Evolutionary conservation across 2,797 vertebrate species (phyloP).

Genomic region (Oreochromis grahami): DNA sequence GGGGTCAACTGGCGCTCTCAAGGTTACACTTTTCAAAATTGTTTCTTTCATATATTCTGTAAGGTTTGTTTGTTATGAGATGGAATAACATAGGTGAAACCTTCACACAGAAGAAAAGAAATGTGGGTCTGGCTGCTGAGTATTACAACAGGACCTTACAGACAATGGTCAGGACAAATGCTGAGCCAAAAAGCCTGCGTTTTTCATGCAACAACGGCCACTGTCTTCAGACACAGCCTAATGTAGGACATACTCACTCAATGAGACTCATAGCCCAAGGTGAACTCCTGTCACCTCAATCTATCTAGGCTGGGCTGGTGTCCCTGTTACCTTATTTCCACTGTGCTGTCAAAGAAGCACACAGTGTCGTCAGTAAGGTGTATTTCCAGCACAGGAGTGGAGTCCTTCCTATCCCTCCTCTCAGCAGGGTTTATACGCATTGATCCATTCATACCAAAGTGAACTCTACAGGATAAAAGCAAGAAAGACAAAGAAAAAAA

Average conservation of each 20-base stretch:
- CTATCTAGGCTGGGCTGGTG: conserved; percentile 35
- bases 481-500: not conserved
- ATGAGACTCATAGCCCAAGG: conserved; percentile 57
- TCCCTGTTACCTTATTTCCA: conserved; percentile 84
- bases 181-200: conserved; percentile 1
- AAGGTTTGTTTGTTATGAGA: conserved; percentile 10
- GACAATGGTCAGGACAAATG: conserved; percentile 43
- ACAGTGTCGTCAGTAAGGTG: conserved; percentile 82
- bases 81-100: conserved; percentile 24
- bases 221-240: conserved; percentile 31
- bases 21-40: conserved; percentile 19
- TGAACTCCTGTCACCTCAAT: conserved; percentile 65
- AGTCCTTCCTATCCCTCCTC: conserved; percentile 60
- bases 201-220: conserved; percentile 45
- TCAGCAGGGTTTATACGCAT: conserved; percentile 81
- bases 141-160: conserved; percentile 4
- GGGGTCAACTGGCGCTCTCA: conserved; percentile 18
- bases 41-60: conserved; percentile 1
- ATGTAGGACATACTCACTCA: conserved; percentile 55
- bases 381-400: conserved; percentile 76
- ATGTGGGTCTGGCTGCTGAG: conserved; percentile 24
- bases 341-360: conserved; percentile 86
- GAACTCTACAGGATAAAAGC: conserved; percentile 75
- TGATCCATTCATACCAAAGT: conserved; percentile 96
- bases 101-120: conserved; percentile 20